Base-by-base conservation (phyloP, 2,888 invertebrate species). In the Kuschelorhynchus macadamiae region DNA sequence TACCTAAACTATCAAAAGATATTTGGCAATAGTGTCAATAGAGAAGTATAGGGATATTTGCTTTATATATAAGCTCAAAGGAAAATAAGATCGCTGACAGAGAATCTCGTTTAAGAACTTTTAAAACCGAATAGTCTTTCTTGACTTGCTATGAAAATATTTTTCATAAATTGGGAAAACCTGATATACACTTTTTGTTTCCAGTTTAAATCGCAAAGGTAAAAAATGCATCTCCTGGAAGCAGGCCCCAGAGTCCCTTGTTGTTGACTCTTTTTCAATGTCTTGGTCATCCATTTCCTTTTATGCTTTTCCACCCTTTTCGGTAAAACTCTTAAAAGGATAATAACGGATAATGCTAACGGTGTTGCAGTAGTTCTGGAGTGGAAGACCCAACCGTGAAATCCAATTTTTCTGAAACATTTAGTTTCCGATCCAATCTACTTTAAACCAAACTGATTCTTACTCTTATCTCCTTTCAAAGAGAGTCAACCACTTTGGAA, bases 261-360 rank as follows among this genome's bases (percentile, higher is more conserved):
- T 61, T 7, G 65, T 77, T 0, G 77, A 78, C 50, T 77, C 78
- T 0, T 78, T 78, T 63, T 78, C 75, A 8, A 69, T 50, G 53
- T 21, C 12, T 5, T 25, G 25, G 25, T 25, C 25, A 3, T 25
- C 25, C n/a, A n/a, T n/a, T 5, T 25, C 7, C 25, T 63, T 66
- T 67, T 79, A 77, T 67, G 78, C 77, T 0, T 79, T 78, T 21
- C 77, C 78, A 1, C 77, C 77, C 2, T 79, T 79, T 65, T 80
- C 25, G 50, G 74, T 25, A 75, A 62, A 70, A 63, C 67, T 1
- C 20, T 81, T 16, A 60, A 71, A 47, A 80, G 80, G 68, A 78
- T 81, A 33, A 70, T 70, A 11, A 39, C 49, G 1, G 78, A 81
- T 20, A 71, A 67, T 42, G 76, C 79, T 3, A 57, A 55, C 17